Conservation (phyloP, 1,140 invertebrate species). For the Schlechtendalia chinensis region DNA sequence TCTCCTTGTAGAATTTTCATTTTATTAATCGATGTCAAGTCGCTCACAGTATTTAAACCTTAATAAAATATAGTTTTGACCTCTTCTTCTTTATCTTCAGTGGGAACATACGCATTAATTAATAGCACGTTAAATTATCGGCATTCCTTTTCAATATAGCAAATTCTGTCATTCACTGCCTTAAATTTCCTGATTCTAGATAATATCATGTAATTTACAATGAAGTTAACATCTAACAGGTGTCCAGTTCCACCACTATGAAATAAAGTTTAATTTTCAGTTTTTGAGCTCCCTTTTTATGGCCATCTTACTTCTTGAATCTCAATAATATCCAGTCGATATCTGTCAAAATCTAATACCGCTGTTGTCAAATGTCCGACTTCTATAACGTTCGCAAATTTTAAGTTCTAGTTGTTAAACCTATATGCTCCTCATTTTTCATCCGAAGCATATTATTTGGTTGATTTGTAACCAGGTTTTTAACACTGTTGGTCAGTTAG, state of each 20-base stretch:
- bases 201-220: background rate
- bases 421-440: background rate
- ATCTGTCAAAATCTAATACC: background rate
- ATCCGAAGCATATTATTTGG: background rate
- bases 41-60: background rate
- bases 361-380: background rate
- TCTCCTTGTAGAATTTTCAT: conserved; percentile 48
- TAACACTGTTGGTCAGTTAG: too few species aligned
- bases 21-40: conserved; percentile 10
- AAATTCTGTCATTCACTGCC: background rate
- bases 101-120: too few species aligned
- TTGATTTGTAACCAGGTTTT: too few species aligned
- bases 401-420: background rate
- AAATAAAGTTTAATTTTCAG: background rate
- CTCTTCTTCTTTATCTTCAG: too few species aligned
- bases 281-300: background rate
- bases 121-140: too few species aligned
- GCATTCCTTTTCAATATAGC: background rate
- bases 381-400: background rate
- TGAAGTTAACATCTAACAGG: background rate
- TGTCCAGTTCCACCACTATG: background rate
- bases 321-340: background rate
- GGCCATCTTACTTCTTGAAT: background rate
- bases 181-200: background rate
- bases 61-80: background rate